A percentile compares a stretch with the other conserved stretches of the same genome.
Evolutionary conservation across 2,113 vertebrate species (phyloP).

Genomic region (Parus major): DNA sequence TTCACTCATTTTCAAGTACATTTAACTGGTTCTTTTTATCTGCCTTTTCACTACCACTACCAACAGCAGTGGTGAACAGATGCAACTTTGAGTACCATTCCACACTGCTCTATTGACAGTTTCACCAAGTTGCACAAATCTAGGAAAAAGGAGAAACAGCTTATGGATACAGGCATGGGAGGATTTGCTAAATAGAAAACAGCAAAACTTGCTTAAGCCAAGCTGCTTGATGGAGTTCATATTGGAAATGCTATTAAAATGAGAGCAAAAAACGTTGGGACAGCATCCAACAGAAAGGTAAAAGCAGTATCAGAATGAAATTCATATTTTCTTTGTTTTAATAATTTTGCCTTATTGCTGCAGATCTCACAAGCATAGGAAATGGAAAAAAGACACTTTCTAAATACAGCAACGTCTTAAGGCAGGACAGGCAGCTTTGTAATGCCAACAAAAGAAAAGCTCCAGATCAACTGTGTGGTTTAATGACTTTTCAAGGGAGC

Average conservation of each 20-base stretch:
- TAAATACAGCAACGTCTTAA: not conserved
- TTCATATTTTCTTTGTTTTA: not conserved
- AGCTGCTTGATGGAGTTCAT: not conserved
- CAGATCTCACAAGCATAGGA: not conserved
- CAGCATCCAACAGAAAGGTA: not conserved
- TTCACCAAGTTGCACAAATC: not conserved
- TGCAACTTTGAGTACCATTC: not conserved
- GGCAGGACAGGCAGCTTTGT: not conserved
- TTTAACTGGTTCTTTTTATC: not conserved
- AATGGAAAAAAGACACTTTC: not conserved
- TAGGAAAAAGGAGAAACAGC: not conserved
- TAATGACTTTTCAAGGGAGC: not conserved
- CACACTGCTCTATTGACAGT: not conserved
- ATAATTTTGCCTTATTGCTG: not conserved
- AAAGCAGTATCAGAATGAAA: not conserved
- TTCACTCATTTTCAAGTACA: not conserved
- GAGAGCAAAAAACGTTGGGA: not conserved
- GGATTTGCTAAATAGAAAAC: not conserved
- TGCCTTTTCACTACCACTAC: not conserved
- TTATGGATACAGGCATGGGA: rapidly evolving
- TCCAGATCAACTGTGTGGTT: not conserved
- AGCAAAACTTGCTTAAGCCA: not conserved
- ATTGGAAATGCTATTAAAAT: not conserved
- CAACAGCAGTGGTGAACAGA: not conserved
- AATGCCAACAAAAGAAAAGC: not conserved